Evolutionary conservation across 2,797 vertebrate genomes (phyloP).

Genomic region (Galaxias olidus): DNA sequence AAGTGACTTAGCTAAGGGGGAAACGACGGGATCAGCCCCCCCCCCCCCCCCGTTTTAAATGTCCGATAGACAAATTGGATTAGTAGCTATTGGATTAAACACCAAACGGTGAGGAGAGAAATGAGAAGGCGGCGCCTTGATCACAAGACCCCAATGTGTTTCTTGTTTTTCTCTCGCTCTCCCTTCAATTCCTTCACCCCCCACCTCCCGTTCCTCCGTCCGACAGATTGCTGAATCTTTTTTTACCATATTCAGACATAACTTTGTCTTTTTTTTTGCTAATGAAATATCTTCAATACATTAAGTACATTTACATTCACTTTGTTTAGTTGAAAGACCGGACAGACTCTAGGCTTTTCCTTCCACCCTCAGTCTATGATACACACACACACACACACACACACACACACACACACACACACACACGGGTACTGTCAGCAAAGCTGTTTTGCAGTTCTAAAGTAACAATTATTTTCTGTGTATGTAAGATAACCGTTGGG

Average conservation of each 20-base stretch:
- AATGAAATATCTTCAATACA: no score
- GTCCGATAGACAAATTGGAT: constrained; percentile 99
- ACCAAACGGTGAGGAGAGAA: constrained; percentile 92
- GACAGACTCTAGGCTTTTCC: no score
- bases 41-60: constrained; percentile 77
- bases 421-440: no score
- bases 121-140: constrained; percentile 90
- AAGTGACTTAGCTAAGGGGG: constrained; percentile 84
- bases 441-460: neutral
- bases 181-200: constrained; percentile 39
- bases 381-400: no score
- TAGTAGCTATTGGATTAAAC: constrained; percentile 98
- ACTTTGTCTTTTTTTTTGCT: constrained; percentile 1
- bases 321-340: no score
- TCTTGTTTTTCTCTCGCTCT: constrained; percentile 61
- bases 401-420: no score
- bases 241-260: constrained; percentile 14
- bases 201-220: neutral
- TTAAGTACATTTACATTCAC: no score
- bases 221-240: neutral
- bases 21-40: constrained; percentile 49
- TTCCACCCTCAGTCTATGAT: no score
- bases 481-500: neutral
- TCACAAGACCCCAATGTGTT: constrained; percentile 93
- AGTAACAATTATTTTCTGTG: neutral